phyloP scores from a whole-genome alignment of 2,113 vertebrate genomes.

The Pavo muticus region DNA sequence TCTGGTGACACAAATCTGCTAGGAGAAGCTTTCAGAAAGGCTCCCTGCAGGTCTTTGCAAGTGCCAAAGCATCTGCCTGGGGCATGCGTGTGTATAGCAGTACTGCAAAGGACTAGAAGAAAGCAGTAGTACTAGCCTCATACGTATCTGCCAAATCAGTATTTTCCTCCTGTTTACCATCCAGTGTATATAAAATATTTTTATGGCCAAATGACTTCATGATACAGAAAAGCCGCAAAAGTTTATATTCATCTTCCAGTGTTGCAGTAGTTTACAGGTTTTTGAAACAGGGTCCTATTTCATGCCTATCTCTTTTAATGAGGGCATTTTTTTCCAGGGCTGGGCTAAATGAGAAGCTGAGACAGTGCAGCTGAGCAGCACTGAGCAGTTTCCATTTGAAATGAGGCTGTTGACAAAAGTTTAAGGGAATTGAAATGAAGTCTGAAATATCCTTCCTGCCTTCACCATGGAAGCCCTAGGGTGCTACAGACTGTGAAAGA shows the following conservation, averaged over 20 bases:
- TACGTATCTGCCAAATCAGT: rapidly evolving
- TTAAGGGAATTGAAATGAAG: slow-evolving; percentile 70
- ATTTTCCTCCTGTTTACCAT: neutral
- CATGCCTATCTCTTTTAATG: neutral
- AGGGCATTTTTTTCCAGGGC: slow-evolving; percentile 5
- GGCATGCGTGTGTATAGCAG: neutral
- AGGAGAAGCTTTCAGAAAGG: neutral
- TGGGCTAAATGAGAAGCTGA: slow-evolving; percentile 31
- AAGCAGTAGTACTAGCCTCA: neutral
- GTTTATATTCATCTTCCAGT: slow-evolving; percentile 14
- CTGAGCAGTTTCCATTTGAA: slow-evolving; percentile 21
- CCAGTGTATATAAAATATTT: neutral
- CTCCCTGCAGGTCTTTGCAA: neutral
- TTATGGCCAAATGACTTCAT: neutral
- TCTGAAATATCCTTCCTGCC: slow-evolving; percentile 69
- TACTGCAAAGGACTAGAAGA: neutral
- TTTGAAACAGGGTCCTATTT: slow-evolving; percentile 33
- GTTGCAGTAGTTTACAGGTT: neutral
- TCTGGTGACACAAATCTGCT: neutral
- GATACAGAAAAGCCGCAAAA: neutral
- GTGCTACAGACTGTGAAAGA: slow-evolving; percentile 66
- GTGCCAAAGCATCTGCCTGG: neutral
- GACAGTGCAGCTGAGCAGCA: slow-evolving; percentile 12
- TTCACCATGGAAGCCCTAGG: slow-evolving; percentile 68
- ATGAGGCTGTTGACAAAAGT: slow-evolving; percentile 63